Evolutionary conservation across 2,888 invertebrate genomes (phyloP).

Genomic region (Coremacera marginata): DNA sequence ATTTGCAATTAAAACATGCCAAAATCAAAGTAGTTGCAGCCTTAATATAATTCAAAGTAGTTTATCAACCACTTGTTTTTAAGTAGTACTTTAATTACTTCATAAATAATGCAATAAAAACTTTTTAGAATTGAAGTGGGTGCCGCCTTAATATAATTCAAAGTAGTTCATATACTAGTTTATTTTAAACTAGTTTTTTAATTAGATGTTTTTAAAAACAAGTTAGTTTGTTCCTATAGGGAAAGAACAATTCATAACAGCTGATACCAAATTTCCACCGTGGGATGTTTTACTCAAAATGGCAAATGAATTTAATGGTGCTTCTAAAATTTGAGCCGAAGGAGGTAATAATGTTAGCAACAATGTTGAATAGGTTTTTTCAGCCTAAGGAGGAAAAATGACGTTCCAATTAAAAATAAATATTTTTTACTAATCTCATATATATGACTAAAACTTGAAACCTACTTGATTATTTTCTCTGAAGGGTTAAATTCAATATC

Average conservation of each 20-base stretch:
- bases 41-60: too few species aligned
- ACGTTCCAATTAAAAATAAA: background rate
- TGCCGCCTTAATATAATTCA: too few species aligned
- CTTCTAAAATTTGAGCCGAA: background rate
- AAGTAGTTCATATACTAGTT: too few species aligned
- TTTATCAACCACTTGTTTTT: too few species aligned
- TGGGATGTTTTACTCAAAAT: background rate
- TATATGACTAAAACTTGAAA: background rate
- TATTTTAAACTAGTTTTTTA: too few species aligned
- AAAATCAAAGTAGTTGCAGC: too few species aligned
- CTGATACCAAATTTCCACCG: background rate
- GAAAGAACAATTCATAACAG: background rate
- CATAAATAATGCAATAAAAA: too few species aligned
- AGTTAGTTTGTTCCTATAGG: too few species aligned
- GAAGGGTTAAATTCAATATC: background rate
- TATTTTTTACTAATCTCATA: background rate
- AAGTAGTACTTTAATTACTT: too few species aligned
- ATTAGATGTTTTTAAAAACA: too few species aligned
- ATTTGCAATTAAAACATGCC: too few species aligned
- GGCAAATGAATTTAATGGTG: background rate
- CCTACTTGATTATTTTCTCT: conserved; percentile 1
- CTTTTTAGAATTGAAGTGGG: too few species aligned
- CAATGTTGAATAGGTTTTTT: background rate
- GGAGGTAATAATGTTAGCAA: background rate
- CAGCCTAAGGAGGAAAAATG: background rate